These are phyloP conservation scores for Planococcus citri DNA, from an alignment of 1,140 invertebrate genomes.

Conservation along the genomic window DNA sequence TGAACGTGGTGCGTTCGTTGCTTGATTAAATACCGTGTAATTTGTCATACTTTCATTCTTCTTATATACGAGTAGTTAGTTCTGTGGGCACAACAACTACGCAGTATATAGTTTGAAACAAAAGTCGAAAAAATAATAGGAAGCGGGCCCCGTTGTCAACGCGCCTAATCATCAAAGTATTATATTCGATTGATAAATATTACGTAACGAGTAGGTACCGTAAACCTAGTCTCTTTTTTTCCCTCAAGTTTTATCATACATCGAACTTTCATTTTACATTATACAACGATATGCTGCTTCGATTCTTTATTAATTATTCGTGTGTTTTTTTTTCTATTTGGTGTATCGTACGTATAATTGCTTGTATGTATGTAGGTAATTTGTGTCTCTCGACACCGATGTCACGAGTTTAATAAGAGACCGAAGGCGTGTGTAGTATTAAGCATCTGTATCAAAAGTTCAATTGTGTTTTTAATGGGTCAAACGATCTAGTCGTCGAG, in stretches of 20 bases:
- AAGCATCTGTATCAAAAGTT: neutral
- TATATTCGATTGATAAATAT: constrained; percentile 7
- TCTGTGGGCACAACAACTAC: no score
- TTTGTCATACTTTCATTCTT: neutral
- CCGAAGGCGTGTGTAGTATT: neutral
- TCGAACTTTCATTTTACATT: neutral
- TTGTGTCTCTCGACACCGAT: neutral
- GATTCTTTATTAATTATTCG: neutral
- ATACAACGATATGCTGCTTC: neutral
- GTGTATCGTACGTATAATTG: neutral
- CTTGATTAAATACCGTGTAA: neutral
- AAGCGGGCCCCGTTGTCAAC: neutral
- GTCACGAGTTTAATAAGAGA: no score
- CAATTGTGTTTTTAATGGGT: constrained; percentile 3
- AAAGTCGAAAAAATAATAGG: constrained; percentile 4
- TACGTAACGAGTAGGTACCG: neutral
- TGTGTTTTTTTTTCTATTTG: no score
- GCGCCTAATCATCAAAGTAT: neutral
- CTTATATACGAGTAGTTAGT: no score
- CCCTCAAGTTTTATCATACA: neutral
- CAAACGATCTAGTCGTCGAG: neutral
- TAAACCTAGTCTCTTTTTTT: no score
- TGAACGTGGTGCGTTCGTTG: no score
- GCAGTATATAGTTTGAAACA: neutral
- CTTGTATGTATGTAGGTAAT: no score